Conservation (phyloP, 1,140 invertebrate species). For the Globodera rostochiensis region DNA sequence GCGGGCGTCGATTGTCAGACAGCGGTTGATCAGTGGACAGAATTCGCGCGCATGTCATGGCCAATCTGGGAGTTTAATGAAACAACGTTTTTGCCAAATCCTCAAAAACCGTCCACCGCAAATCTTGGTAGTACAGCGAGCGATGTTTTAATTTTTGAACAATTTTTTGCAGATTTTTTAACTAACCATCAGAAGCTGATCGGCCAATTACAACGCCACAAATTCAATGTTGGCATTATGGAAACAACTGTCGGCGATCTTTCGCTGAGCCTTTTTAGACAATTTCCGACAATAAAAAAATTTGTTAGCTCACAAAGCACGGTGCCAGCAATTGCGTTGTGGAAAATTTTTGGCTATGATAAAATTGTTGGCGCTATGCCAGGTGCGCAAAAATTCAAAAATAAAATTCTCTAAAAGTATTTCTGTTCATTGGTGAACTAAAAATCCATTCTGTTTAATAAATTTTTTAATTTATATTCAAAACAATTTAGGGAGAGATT, state of each 20-base stretch:
- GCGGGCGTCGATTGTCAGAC: neutral
- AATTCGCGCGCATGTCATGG: neutral
- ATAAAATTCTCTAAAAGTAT: no score
- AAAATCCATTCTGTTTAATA: neutral
- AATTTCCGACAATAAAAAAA: neutral
- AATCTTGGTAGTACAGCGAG: neutral
- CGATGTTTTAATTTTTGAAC: no score
- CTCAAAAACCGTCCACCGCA: neutral
- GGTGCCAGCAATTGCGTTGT: neutral
- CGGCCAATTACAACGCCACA: neutral
- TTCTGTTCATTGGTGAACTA: neutral
- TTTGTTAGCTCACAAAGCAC: neutral
- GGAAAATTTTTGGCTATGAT: neutral
- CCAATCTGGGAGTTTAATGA: neutral
- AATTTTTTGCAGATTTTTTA: neutral
- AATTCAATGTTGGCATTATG: slow-evolving; percentile 1
- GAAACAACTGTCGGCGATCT: neutral
- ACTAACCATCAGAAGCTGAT: neutral
- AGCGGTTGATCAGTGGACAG: neutral
- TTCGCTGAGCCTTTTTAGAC: neutral
- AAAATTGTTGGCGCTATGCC: slow-evolving; percentile 2
- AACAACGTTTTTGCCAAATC: neutral
- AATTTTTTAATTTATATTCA: neutral
- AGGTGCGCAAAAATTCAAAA: neutral
- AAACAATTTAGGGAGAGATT: neutral